Evolutionary conservation across 2,113 vertebrate species (phyloP).

Genomic region (Callipepla squamata): DNA sequence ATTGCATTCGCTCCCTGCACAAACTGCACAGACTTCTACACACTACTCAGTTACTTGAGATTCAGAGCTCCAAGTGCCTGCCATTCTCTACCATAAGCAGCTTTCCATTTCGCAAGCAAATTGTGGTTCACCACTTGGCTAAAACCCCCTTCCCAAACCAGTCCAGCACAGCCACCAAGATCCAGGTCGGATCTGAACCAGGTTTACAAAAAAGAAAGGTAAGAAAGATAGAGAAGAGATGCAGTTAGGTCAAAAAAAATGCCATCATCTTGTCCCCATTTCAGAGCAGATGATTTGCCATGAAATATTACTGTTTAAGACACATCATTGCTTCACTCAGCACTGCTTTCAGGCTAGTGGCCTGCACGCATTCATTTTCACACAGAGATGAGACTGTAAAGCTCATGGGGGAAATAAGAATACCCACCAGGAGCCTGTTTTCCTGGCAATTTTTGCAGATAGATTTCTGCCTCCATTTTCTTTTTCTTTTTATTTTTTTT

Average conservation of each 20-base stretch:
- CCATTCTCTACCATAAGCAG: not conserved
- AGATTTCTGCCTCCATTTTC: not conserved
- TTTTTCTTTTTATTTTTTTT: not conserved
- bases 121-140: not conserved
- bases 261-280: not conserved
- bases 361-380: conserved; percentile 39
- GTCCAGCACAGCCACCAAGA: not conserved
- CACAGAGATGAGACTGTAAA: conserved; percentile 9
- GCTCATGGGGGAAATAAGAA: not conserved
- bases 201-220: not conserved
- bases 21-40: not conserved
- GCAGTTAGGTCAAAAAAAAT: not conserved
- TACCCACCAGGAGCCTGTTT: not conserved
- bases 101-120: not conserved
- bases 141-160: not conserved
- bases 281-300: conserved; percentile 12
- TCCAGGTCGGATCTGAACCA: not conserved
- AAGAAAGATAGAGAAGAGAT: not conserved
- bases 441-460: not conserved
- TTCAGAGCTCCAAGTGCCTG: not conserved
- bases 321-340: conserved; percentile 48
- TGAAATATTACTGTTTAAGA: conserved; percentile 39
- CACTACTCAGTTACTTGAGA: not conserved
- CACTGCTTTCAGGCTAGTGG: not conserved
- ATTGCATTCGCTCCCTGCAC: fast-evolving